A percentile compares a stretch with the other conserved stretches of the same genome.
phyloP scores from a whole-genome alignment of 2,113 vertebrate species.

The Echinops telfairi region DNA sequence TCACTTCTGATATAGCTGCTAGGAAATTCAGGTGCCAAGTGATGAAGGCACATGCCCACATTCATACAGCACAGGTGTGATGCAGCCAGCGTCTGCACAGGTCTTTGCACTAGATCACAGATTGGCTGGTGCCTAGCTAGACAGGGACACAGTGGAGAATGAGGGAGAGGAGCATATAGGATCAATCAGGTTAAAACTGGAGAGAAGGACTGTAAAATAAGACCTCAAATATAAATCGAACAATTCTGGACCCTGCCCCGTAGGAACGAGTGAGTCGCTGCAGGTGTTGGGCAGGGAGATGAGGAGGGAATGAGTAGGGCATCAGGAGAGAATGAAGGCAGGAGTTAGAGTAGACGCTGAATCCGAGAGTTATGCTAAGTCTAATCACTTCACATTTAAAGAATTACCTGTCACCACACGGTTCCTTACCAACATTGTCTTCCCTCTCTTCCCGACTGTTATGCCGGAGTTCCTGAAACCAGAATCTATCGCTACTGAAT shows the following conservation, averaged over 20 bases:
- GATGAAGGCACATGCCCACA: background rate
- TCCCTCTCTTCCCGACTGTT: slow-evolving; percentile 93
- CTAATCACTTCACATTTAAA: background rate
- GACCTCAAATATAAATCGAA: background rate
- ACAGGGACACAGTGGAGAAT: background rate
- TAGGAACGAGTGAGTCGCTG: background rate
- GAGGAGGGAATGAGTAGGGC: background rate
- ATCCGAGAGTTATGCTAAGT: background rate
- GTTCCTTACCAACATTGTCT: slow-evolving; percentile 92
- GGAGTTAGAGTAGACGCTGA: background rate
- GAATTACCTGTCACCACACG: background rate
- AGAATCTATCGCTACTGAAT: slow-evolving; percentile 91
- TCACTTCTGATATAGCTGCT: too few relatives aligned
- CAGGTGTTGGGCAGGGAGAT: background rate
- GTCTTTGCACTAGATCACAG: background rate
- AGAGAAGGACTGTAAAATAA: background rate
- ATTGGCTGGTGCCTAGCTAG: background rate
- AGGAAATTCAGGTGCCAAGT: background rate
- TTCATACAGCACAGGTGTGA: background rate
- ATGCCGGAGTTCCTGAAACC: slow-evolving; percentile 98
- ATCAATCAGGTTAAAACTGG: background rate
- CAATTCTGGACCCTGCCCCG: background rate
- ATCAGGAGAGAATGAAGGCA: background rate
- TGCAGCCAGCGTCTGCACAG: fast-evolving
- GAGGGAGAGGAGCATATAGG: background rate